Evolutionary conservation across 1,140 invertebrate species (phyloP).

Genomic region (Drosophila bocki): DNA sequence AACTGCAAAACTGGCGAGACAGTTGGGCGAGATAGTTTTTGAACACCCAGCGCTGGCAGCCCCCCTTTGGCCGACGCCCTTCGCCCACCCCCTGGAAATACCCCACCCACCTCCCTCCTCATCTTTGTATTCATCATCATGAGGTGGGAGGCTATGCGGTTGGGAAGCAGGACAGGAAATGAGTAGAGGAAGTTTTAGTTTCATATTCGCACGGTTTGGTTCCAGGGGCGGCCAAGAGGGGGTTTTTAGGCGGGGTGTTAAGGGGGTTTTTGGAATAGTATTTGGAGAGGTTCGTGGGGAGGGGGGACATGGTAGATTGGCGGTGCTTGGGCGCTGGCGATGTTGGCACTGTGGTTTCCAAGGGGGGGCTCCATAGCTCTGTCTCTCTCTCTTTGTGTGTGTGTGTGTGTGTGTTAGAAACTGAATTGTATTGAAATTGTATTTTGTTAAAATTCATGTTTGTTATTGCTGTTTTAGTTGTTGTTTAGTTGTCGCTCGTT

Average conservation of each 20-base stretch:
- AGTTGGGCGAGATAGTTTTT: constrained; percentile 79
- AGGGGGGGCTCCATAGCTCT: not conserved
- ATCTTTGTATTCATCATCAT: constrained; percentile 54
- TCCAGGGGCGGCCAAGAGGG: constrained; percentile 3
- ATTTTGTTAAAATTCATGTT: constrained; percentile 84
- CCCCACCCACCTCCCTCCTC: not conserved
- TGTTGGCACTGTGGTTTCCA: constrained; percentile 71
- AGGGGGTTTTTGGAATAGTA: constrained; percentile 7
- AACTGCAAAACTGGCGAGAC: constrained; percentile 81
- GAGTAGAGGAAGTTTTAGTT: constrained; percentile 84
- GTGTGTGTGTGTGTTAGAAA: constrained; percentile 73
- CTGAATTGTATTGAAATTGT: constrained; percentile 85
- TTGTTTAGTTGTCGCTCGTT: constrained; percentile 72
- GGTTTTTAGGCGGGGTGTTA: not conserved
- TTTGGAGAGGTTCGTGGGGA: constrained; percentile 4
- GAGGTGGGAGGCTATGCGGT: constrained; percentile 36
- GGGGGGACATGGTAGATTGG: constrained; percentile 22
- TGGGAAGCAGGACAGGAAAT: constrained; percentile 66
- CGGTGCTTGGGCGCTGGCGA: constrained; percentile 53
- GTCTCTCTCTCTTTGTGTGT: constrained; percentile 21
- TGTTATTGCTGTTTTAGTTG: constrained; percentile 75
- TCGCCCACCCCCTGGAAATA: not conserved
- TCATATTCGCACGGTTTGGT: constrained; percentile 63
- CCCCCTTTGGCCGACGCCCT: constrained; percentile 2
- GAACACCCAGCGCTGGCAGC: constrained; percentile 1